Conservation (phyloP, 2,113 vertebrate genomes). For the Bostrychus sinensis region DNA sequence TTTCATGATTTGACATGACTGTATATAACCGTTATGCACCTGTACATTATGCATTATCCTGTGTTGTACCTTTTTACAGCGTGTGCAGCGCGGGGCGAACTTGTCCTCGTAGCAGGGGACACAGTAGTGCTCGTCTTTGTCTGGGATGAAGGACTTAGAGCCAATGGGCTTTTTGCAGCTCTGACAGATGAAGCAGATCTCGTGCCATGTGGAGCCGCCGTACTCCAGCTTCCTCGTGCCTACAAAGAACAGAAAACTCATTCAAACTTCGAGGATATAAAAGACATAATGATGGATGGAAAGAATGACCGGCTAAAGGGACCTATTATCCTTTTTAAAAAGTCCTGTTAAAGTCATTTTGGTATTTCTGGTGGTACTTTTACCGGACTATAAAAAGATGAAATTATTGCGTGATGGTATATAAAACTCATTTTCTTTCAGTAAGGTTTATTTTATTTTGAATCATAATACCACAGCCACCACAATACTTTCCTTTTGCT, state of each 20-base stretch:
- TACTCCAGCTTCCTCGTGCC: slow-evolving; percentile 98
- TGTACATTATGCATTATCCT: neutral
- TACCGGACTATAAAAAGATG: slow-evolving; percentile 46
- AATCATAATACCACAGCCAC: slow-evolving; percentile 42
- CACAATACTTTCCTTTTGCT: slow-evolving; percentile 37
- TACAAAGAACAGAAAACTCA: slow-evolving; percentile 55
- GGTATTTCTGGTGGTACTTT: slow-evolving; percentile 25
- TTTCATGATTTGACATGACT: no score
- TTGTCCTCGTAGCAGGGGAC: slow-evolving; percentile 97
- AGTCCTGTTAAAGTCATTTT: slow-evolving; percentile 22
- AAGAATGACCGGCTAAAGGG: neutral
- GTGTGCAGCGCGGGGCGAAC: slow-evolving; percentile 95
- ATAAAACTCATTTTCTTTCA: slow-evolving; percentile 40
- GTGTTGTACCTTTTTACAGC: slow-evolving; percentile 91
- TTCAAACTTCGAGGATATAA: neutral
- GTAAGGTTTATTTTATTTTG: slow-evolving; percentile 44
- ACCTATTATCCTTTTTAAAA: slow-evolving; percentile 6
- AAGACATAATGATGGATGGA: slow-evolving; percentile 11
- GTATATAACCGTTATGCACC: no score
- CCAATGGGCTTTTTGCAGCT: slow-evolving; percentile 96
- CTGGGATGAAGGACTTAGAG: slow-evolving; percentile 96
- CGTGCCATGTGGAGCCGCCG: slow-evolving; percentile 94
- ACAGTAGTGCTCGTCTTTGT: slow-evolving; percentile 96
- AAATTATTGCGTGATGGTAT: slow-evolving; percentile 15
- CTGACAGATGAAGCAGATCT: slow-evolving; percentile 95